Conservation (phyloP, 1,140 invertebrate genomes). For the Manduca sexta region DNA sequence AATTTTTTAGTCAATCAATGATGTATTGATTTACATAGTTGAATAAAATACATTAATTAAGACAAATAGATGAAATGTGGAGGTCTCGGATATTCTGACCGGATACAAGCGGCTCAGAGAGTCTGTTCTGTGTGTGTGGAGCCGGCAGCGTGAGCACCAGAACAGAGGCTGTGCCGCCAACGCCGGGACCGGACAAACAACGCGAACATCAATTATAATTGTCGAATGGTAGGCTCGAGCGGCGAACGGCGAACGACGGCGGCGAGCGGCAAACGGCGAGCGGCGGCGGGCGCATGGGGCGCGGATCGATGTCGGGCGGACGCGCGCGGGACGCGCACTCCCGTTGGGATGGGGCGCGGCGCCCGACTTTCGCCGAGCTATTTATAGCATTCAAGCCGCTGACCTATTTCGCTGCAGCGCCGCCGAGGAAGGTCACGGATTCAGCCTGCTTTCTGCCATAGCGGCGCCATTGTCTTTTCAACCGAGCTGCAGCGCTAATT, state of each 20-base stretch:
- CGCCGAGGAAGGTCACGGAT: slow-evolving; percentile 69
- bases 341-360: slow-evolving; percentile 53
- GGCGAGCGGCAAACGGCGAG: slow-evolving; percentile 32
- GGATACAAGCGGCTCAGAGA: too few species aligned
- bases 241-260: slow-evolving; percentile 7
- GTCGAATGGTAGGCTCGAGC: neutral
- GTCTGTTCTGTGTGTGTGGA: too few species aligned
- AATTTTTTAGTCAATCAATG: too few species aligned
- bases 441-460: slow-evolving; percentile 59
- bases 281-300: slow-evolving; percentile 25
- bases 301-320: slow-evolving; percentile 54
- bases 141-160: too few species aligned
- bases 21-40: too few species aligned
- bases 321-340: slow-evolving; percentile 35
- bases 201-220: too few species aligned
- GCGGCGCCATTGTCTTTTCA: slow-evolving; percentile 67
- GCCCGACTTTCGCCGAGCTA: slow-evolving; percentile 69
- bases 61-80: too few species aligned
- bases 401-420: slow-evolving; percentile 70
- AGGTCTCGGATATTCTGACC: too few species aligned
- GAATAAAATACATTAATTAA: too few species aligned
- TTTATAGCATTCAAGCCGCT: slow-evolving; percentile 71
- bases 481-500: slow-evolving; percentile 68
- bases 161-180: too few species aligned
- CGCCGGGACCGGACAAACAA: too few species aligned